A percentile compares a stretch with the other conserved stretches of the same genome.
Conservation (phyloP, 1,140 invertebrate species). For the Scaptomyza pallida region DNA sequence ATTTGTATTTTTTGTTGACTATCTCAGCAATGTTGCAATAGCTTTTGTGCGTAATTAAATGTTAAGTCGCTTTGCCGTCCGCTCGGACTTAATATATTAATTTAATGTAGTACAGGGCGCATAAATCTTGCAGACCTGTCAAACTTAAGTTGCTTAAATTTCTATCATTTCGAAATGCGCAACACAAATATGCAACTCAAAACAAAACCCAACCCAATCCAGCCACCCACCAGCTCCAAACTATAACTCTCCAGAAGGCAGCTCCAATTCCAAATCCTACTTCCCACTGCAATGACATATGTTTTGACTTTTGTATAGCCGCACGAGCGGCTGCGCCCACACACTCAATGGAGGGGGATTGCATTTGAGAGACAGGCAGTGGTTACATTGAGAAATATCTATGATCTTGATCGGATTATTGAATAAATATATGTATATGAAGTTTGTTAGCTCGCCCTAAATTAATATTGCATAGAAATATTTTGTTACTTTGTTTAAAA, state of each 20-base stretch:
- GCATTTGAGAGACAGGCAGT: constrained; percentile 23
- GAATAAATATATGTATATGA: not conserved
- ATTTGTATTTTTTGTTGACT: constrained; percentile 10
- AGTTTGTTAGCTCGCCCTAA: too few species aligned
- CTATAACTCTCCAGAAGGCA: not conserved
- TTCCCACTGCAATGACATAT: constrained; percentile 33
- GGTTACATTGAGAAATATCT: not conserved
- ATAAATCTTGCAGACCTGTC: constrained; percentile 74
- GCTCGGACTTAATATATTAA: constrained; percentile 60
- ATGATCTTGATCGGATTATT: not conserved
- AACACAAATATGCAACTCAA: constrained; percentile 26
- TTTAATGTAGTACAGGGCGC: constrained; percentile 59
- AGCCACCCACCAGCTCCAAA: constrained; percentile 3
- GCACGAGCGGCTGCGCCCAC: constrained; percentile 34
- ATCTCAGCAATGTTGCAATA: constrained; percentile 65
- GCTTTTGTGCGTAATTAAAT: constrained; percentile 77
- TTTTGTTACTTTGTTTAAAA: too few species aligned
- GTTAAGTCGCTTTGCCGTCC: constrained; percentile 41
- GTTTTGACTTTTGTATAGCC: constrained; percentile 20
- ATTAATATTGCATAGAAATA: too few species aligned
- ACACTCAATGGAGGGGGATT: constrained; percentile 5
- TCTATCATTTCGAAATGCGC: constrained; percentile 68
- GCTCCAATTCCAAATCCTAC: constrained; percentile 6
- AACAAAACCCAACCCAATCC: constrained; percentile 24
- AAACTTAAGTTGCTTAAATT: constrained; percentile 53